Evolutionary conservation across 2,888 invertebrate species (phyloP), one percentile per base, ranked within the genome.

Genomic region (Antheraea yamamai): DNA sequence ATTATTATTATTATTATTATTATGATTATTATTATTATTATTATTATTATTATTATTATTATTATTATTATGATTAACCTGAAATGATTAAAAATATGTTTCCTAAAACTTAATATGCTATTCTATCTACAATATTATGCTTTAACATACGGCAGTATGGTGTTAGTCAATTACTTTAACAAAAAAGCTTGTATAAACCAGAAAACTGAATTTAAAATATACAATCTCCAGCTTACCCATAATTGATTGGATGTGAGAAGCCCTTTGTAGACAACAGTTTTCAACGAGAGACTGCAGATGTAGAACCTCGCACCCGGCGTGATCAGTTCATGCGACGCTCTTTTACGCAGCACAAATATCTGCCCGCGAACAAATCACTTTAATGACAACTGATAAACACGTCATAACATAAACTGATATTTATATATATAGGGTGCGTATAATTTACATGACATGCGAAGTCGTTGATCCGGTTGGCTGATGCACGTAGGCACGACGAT

Each of bases 231-330:
- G 47, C 88, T 88, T 66, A 96, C 95, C 97, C 98, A 98, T 88
- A 99, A 93, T 92, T 99, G 99, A 88, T 98, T 97, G 0, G 99
- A 98, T 55, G 99, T 99, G 83, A 99, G 96, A 88, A 99, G 97
- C 64, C 99, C 99, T 95, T 99, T 99, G 95, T 99, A 99, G 55
- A 99, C 99, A 78, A 99, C 96, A 16, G 97, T 98, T 84, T 96
- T 96, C 74, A 98, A 95, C 39, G 98, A 98, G 82, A 99, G 95
- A 75, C 99, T 99, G 95, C 99, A 99, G 86, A 99, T 98, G 94
- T 99, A 99, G 95, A 98, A 99, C 79, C 99, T 95, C 71, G 98
- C 96, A 10, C 98, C 98, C 1, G 98, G 97, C 82, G 97, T 96
- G 61, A 97, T 96, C 87, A 99, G 96, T 81, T 96, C 96, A 88